Conservation (phyloP, 1,140 invertebrate species). For the Palaemon carinicauda region DNA sequence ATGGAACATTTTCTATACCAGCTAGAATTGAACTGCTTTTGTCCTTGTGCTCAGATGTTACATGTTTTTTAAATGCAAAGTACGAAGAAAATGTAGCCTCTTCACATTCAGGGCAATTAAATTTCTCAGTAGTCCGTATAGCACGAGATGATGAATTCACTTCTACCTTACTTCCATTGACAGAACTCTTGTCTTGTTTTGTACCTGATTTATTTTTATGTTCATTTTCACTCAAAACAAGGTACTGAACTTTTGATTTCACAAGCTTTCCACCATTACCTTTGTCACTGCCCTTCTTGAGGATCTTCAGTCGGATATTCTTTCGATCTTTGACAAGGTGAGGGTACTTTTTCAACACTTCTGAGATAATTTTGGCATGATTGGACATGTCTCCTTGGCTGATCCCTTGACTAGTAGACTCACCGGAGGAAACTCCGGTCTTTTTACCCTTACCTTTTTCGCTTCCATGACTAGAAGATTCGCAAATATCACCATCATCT, state of each 20-base stretch:
- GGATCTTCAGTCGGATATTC: slow-evolving; percentile 86
- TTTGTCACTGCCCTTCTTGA: slow-evolving; percentile 68
- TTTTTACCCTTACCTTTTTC: slow-evolving; percentile 15
- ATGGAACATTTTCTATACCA: slow-evolving; percentile 39
- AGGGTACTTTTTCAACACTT: slow-evolving; percentile 86
- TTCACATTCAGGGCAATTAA: slow-evolving; percentile 46
- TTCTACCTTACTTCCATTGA: background rate
- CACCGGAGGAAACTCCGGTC: background rate
- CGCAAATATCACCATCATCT: slow-evolving; percentile 6
- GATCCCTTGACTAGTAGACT: slow-evolving; percentile 26
- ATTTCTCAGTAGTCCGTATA: background rate
- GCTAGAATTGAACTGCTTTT: slow-evolving; percentile 38
- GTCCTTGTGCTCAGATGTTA: slow-evolving; percentile 24
- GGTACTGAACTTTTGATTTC: slow-evolving; percentile 66
- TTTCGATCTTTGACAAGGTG: slow-evolving; percentile 85
- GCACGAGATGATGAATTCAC: background rate
- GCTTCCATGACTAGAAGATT: background rate
- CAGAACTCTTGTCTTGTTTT: slow-evolving; percentile 3
- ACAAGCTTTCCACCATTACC: slow-evolving; percentile 55
- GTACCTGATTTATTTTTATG: background rate
- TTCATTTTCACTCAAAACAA: slow-evolving; percentile 64
- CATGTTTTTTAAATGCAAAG: slow-evolving; percentile 49
- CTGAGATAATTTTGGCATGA: slow-evolving; percentile 85
- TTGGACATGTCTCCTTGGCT: slow-evolving; percentile 65
- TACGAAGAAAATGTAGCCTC: slow-evolving; percentile 5